Evolutionary conservation across 2,888 invertebrate genomes (phyloP), one percentile per base, ranked within the genome.

Genomic region (Dolomedes plantarius): DNA sequence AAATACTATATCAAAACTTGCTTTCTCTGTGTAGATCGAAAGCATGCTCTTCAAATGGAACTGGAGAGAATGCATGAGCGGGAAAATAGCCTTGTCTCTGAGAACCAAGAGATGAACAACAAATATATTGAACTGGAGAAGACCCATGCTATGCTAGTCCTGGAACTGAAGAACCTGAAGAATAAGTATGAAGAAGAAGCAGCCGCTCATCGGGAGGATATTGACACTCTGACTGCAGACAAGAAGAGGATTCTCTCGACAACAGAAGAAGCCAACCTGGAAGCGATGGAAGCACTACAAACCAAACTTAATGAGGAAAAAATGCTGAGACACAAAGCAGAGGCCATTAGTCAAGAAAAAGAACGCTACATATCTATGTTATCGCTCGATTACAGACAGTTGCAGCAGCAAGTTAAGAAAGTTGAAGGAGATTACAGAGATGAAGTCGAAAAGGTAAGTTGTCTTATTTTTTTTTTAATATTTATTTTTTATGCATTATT

Each of bases 361-460:
- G 98, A 98, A 91, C 94, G 98, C 0, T 97, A 97, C 92, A 95
- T 97, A 91, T 97, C 96, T 13, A 98, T 98, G 96, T 93, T 98
- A 39, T 95, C 96, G 27, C 97, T 98, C 1, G 98, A 98, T 92
- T 96, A 97, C 91, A 93, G 97, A n/a, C 98, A 98, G 92, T 95
- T 97, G 90, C 96, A 97, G 90, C 95, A 97, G 91, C 92, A 92
- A 82, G 92, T 98, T 88, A 96, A 97, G 90, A 96, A 97, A 90
- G 92, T 97, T 9, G 97, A 98, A 92, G 96, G 96, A n/a, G 97
- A 98, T 92, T 95, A 96, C 90, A 93, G 96, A 5, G 96, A 97
- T 91, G 97, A 97, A 92, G 93, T 94, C 27, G 97, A 97, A 90
- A 96, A 96, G 94, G 94, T 87, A 36, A 36, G 76, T 5, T n/a